These are phyloP conservation scores for Mimachlamys varia DNA, from an alignment of 2,888 invertebrate species.

Conservation along the genomic window DNA sequence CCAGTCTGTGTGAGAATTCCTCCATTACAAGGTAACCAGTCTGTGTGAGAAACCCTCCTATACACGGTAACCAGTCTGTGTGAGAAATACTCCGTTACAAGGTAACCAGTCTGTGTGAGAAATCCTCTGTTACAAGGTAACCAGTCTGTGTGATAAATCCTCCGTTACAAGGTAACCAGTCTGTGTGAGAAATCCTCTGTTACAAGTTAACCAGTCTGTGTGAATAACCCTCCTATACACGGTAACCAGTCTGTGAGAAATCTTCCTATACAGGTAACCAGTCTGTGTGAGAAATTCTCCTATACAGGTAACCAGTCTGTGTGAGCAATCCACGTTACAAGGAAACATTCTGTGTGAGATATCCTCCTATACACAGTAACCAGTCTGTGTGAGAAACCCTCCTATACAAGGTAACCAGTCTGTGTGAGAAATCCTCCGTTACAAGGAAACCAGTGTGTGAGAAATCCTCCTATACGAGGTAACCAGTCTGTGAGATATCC, in stretches of 20 bases:
- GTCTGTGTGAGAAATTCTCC: not conserved
- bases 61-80: slow-evolving; percentile 63
- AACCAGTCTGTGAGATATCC: not conserved
- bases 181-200: no score
- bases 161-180: slow-evolving; percentile 65
- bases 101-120: slow-evolving; percentile 59
- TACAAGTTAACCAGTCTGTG: slow-evolving; percentile 63
- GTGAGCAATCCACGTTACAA: slow-evolving; percentile 54
- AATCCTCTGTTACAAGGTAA: slow-evolving; percentile 73
- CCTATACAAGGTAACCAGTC: slow-evolving; percentile 68
- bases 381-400: not conserved
- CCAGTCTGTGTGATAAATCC: not conserved
- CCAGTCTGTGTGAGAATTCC: not conserved
- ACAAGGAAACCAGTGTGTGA: slow-evolving; percentile 61
- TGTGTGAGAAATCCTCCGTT: no score
- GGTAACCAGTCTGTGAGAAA: slow-evolving; percentile 58
- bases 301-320: slow-evolving; percentile 65
- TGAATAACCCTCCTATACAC: slow-evolving; percentile 61
- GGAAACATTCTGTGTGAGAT: slow-evolving; percentile 59
- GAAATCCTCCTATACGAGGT: slow-evolving; percentile 73
- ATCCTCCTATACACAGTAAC: slow-evolving; percentile 73
- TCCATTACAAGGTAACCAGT: slow-evolving; percentile 67
- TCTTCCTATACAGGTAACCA: slow-evolving; percentile 71
- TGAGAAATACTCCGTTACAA: no score
- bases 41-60: slow-evolving; percentile 53